Conservation (phyloP, 2,797 vertebrate species). For the Sarcophilus harrisii region DNA sequence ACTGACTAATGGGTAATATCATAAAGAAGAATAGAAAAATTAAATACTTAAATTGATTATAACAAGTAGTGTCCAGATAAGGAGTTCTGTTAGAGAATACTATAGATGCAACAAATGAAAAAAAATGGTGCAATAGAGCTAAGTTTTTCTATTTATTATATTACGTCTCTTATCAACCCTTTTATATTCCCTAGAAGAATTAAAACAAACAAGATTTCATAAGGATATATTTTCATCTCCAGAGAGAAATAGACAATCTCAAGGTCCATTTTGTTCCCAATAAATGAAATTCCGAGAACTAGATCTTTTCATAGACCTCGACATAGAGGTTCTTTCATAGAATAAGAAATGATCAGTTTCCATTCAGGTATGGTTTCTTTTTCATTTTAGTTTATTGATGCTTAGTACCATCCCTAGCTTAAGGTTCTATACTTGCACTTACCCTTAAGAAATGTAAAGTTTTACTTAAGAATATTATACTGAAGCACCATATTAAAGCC, state of each 20-base stretch:
- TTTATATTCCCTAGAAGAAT: not conserved
- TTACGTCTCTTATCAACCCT: not conserved
- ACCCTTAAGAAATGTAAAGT: not conserved
- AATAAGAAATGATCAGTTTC: not conserved
- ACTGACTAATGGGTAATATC: not conserved
- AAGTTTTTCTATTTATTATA: not conserved
- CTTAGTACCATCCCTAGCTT: not conserved
- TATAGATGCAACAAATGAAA: not conserved
- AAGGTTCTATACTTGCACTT: constrained; percentile 5
- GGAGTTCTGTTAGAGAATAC: not conserved
- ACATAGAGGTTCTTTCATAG: not conserved
- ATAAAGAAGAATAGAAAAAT: not conserved
- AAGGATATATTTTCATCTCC: not conserved
- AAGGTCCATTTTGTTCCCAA: not conserved
- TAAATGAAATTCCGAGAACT: not conserved
- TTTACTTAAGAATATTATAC: not conserved
- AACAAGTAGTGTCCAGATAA: not conserved
- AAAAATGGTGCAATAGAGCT: not conserved
- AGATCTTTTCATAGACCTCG: not conserved
- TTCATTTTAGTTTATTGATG: not conserved
- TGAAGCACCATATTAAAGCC: not conserved
- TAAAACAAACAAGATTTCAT: not conserved
- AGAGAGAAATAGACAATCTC: not conserved
- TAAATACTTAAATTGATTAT: not conserved
- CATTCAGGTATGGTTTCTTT: not conserved